A percentile compares a stretch with the other conserved stretches of the same genome.
phyloP scores from a whole-genome alignment of 1,140 invertebrate genomes.

The Glossosoma conforme region DNA sequence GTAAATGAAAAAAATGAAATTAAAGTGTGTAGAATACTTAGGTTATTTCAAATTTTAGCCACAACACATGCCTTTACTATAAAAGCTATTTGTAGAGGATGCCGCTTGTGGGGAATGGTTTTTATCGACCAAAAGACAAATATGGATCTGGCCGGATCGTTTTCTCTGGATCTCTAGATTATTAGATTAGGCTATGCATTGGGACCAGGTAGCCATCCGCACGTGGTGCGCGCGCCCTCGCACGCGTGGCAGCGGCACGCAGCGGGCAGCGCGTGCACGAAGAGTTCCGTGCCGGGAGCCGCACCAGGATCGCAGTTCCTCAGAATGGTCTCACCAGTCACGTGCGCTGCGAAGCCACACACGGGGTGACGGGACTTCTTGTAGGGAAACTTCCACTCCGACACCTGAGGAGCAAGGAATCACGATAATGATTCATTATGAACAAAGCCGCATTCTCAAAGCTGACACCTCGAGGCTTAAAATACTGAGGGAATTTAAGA shows the following conservation, averaged over 20 bases:
- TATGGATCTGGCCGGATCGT: background rate
- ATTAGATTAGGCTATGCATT: background rate
- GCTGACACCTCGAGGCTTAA: no score
- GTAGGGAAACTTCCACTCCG: slow-evolving; percentile 28
- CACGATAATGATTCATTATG: no score
- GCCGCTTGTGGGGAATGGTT: no score
- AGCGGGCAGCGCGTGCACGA: slow-evolving; percentile 17
- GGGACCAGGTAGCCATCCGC: slow-evolving; percentile 25
- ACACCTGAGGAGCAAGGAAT: slow-evolving; percentile 24
- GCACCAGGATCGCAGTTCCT: slow-evolving; percentile 24
- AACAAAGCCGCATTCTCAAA: no score
- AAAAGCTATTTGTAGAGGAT: no score
- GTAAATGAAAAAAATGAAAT: no score
- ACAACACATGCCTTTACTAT: no score
- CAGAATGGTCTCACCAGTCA: slow-evolving; percentile 2
- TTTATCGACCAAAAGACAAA: background rate
- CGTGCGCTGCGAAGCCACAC: slow-evolving; percentile 23
- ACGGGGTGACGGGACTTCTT: slow-evolving; percentile 27
- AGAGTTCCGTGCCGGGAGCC: slow-evolving; percentile 11
- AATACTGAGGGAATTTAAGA: no score
- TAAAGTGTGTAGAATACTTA: no score
- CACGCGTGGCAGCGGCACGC: slow-evolving; percentile 24
- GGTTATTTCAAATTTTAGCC: no score
- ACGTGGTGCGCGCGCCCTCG: slow-evolving; percentile 19
- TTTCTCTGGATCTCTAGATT: background rate